Base-by-base conservation (phyloP, 1,140 invertebrate species). In the Mesaphorura yosii region DNA sequence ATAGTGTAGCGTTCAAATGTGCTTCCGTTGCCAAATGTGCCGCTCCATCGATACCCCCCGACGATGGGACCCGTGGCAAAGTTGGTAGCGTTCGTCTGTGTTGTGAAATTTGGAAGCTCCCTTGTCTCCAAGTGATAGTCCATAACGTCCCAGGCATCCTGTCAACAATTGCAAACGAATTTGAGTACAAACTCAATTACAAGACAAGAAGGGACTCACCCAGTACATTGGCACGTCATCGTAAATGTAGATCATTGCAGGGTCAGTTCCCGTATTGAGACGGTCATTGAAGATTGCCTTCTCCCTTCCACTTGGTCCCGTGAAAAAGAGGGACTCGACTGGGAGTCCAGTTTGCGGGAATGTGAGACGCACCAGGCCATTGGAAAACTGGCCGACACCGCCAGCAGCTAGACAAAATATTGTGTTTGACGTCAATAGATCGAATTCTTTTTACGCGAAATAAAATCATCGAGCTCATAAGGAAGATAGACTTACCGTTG, bases 181-280 rank as follows among this genome's bases (percentile, higher is more conserved):
- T n/a, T n/a, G n/a, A n/a, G n/a, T n/a, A n/a, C n/a, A n/a, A n/a
- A n/a, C n/a, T n/a, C n/a, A n/a, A n/a, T n/a, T n/a, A n/a, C n/a
- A n/a, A n/a, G n/a, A n/a, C n/a, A n/a, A n/a, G n/a, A n/a, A n/a
- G n/a, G n/a, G n/a, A n/a, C n/a, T n/a, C n/a, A n/a, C n/a, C 51
- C 75, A 77, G 66, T 67, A 76, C 47, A 77, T 56, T 15, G 75
- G 75, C 10, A 76, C 65, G 59, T 77, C 75, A 66, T 77, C 74
- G 67, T 69, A 76, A 22, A 75, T 57, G 48, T 75, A 57, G 44
- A 63, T 55, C 53, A 53, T 55, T 4, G 53, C 60, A 6, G 41
- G 44, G 10, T 47, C 15, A 7, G 55, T 57, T 6, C 51, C 56
- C 20, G 45, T 62, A 26, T 50, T 50, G 14, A 51, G 20, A 29